Conservation (phyloP, 2,888 invertebrate species). For the Drosophila birchii region DNA sequence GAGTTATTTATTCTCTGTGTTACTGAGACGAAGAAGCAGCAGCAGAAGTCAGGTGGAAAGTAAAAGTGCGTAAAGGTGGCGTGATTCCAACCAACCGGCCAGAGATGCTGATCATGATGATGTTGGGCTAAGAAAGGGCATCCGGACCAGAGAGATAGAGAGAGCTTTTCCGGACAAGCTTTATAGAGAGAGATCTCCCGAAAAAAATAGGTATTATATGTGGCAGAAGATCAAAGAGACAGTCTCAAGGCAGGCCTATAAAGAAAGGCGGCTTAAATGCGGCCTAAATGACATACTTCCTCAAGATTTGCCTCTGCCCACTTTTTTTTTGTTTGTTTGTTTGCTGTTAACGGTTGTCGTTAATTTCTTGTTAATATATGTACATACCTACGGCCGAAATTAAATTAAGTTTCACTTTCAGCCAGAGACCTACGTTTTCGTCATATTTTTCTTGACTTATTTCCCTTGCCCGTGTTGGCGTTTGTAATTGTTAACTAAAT, state of each 20-base stretch:
- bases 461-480: slow-evolving; percentile 2
- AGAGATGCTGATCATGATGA: slow-evolving; percentile 3
- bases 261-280: slow-evolving; percentile 30
- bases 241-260: slow-evolving; percentile 9
- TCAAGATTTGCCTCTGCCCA: slow-evolving; percentile 35
- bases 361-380: slow-evolving; percentile 45
- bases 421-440: slow-evolving; percentile 1
- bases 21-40: neutral
- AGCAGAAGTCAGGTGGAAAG: slow-evolving; percentile 23
- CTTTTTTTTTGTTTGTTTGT: slow-evolving; percentile 5
- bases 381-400: slow-evolving; percentile 15
- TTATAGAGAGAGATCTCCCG: neutral
- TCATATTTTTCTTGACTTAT: slow-evolving; percentile 8
- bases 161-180: slow-evolving; percentile 10
- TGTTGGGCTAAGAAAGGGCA: slow-evolving; percentile 11
- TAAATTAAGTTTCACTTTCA: slow-evolving; percentile 34
- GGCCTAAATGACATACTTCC: slow-evolving; percentile 35
- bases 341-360: slow-evolving; percentile 41
- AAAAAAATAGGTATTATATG: slow-evolving; percentile 9
- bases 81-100: slow-evolving; percentile 9
- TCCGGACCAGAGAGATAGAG: neutral
- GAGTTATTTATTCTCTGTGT: slow-evolving; percentile 30
- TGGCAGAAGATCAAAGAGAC: slow-evolving; percentile 19
- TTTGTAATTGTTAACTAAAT: slow-evolving; percentile 28
- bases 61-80: slow-evolving; percentile 47